Evolutionary conservation across 2,113 vertebrate genomes (phyloP), one percentile per base, ranked within the genome.

Genomic region (Leptocoma aspasia): DNA sequence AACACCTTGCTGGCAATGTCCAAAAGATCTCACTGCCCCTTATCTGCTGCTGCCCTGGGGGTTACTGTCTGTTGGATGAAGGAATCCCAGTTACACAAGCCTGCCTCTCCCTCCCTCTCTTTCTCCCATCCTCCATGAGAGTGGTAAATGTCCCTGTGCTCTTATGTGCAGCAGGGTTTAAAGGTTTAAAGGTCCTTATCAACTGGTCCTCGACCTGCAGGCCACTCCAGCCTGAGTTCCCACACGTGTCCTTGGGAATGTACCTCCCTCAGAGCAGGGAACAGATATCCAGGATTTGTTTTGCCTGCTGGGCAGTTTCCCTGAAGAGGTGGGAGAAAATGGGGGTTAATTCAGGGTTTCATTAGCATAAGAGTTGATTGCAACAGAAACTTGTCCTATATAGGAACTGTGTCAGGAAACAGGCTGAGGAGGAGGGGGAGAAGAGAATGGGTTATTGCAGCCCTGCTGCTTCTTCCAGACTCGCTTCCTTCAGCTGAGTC

Each of bases 301-400:
- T 92, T 93, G 39, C 61, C 75, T 2, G 1, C 76, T 90, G 86
- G 82, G 69, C 3, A 5, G 60, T 71, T 94, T 86, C 83, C 61
- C 77, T 61, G 65, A 30, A 92, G 76, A 82, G 37, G 20, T 35
- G 64, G 63, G 52, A 61, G 31, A 49, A 90, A 75, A 50, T 41
- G 47, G 65, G 77, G 60, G 60, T 78, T 90, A 83, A 90, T 61
- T 86, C 86, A 86, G 61, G 21, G 56, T 93, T 91, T 95, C 90
- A 95, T 94, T 96, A 97, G 94, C 92, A 57, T 89, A 33, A 86
- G 6, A 82, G 76, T 24, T 78, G 92, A 92, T 90, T 95, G 80
- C 79, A 81, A 78, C 56, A 64, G 76, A 39, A 90, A 50, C 52
- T 66, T 96, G 90, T 90, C 92, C 93, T 92, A 76, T 57, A 89